Evolutionary conservation across 2,113 vertebrate species (phyloP).

Genomic region (Coreoperca whiteheadi): DNA sequence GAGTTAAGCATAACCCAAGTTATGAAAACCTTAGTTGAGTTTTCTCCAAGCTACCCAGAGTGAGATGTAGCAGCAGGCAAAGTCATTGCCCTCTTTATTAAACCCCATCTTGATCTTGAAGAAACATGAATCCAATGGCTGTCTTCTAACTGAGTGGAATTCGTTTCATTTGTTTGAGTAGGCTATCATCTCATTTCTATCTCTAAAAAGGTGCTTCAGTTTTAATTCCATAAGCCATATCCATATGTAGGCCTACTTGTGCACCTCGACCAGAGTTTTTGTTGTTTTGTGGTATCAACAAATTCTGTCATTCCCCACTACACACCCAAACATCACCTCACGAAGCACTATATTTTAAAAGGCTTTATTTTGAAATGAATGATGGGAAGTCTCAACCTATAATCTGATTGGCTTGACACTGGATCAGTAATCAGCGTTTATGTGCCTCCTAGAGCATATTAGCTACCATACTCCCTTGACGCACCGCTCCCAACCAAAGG

Average conservation of each 20-base stretch:
- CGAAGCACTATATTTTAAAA: background rate
- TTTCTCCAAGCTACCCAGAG: background rate
- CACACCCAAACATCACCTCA: background rate
- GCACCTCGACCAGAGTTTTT: background rate
- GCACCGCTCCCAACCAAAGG: constrained; percentile 52
- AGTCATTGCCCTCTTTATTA: no score
- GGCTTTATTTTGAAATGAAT: constrained; percentile 59
- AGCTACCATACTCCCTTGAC: constrained; percentile 60
- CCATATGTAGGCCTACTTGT: background rate
- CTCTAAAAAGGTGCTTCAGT: background rate
- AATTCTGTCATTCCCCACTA: background rate
- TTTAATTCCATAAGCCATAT: background rate
- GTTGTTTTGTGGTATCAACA: background rate
- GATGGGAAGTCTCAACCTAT: constrained; percentile 6
- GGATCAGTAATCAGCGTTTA: constrained; percentile 57
- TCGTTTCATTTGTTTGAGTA: background rate
- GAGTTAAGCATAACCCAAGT: background rate
- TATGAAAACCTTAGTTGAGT: no score
- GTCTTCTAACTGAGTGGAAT: background rate
- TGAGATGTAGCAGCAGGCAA: no score
- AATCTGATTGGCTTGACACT: constrained; percentile 24
- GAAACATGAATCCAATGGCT: background rate
- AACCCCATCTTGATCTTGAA: background rate
- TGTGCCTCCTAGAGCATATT: constrained; percentile 59
- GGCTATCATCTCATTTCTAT: background rate